Percentiles rank a stretch among this genome's conserved stretches.
Conservation (phyloP, 2,797 vertebrate species). For the Rhadinocentrus ornatus region DNA sequence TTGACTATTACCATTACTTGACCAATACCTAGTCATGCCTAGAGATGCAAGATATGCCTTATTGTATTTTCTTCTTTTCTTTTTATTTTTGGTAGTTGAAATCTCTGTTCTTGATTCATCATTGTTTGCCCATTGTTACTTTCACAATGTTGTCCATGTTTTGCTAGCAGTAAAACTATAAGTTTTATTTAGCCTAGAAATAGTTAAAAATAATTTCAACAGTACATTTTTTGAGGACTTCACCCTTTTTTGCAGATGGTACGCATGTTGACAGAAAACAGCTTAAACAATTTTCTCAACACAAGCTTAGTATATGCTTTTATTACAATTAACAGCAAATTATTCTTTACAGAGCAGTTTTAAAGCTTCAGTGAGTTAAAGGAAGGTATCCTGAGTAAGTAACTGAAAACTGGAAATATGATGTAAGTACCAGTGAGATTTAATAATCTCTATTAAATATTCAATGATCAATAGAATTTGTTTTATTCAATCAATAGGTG, state of each 20-base stretch:
- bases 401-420: conserved; percentile 78
- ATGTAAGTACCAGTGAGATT: conserved; percentile 83
- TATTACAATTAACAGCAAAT: conserved; percentile 52
- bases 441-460: conserved; percentile 88
- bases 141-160: too few relatives aligned
- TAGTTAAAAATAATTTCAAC: conserved; percentile 33
- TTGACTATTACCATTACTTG: too few relatives aligned
- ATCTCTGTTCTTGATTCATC: too few relatives aligned
- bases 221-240: conserved; percentile 17
- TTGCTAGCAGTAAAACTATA: too few relatives aligned
- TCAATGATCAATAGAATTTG: conserved; percentile 88
- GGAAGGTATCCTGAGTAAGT: conserved; percentile 71
- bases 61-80: too few relatives aligned
- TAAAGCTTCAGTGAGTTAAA: conserved; percentile 61
- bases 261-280: conserved; percentile 47
- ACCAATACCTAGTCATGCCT: too few relatives aligned
- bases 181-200: too few relatives aligned
- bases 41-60: too few relatives aligned
- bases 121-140: too few relatives aligned
- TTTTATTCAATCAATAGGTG: conserved; percentile 85
- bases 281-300: conserved; percentile 41
- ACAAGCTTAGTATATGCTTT: conserved; percentile 51
- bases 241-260: conserved; percentile 10
- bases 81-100: too few relatives aligned
- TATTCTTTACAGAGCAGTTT: conserved; percentile 45